Evolutionary conservation across 2,888 invertebrate species (phyloP).

Genomic region (Standfussiana lucernea): DNA sequence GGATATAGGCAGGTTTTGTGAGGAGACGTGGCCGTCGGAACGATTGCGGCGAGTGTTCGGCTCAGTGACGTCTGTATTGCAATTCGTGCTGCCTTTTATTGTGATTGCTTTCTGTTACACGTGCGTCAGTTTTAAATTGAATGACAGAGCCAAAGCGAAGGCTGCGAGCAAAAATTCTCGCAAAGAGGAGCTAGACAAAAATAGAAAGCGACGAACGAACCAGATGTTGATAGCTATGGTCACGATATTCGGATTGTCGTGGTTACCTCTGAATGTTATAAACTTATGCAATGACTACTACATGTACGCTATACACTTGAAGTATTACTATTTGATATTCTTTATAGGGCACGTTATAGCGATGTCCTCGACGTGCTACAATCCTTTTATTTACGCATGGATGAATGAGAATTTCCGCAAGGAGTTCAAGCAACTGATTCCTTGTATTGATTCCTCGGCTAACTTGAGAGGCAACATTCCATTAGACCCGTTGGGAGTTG

Average conservation of each 20-base stretch:
- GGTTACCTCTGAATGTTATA: conserved; percentile 97
- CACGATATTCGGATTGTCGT: conserved; percentile 98
- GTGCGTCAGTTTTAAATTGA: conserved; percentile 96
- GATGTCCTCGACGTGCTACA: conserved; percentile 99
- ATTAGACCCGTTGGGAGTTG: conserved; percentile 89
- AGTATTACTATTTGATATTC: conserved; percentile 96
- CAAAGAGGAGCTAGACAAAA: conserved; percentile 97
- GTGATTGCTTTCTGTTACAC: conserved; percentile 98
- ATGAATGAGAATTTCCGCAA: conserved; percentile 98
- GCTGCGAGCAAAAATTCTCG: conserved; percentile 96
- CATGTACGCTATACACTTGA: conserved; percentile 93
- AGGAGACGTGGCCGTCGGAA: conserved; percentile 97
- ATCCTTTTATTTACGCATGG: conserved; percentile 99
- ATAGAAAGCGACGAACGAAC: conserved; percentile 97
- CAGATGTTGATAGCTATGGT: conserved; percentile 99
- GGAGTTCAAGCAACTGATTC: conserved; percentile 95
- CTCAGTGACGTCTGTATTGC: conserved; percentile 96
- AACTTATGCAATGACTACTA: conserved; percentile 97
- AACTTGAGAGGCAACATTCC: conserved; percentile 84
- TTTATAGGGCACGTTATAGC: conserved; percentile 97
- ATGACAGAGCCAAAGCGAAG: conserved; percentile 95
- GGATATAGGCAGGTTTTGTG: conserved; percentile 92
- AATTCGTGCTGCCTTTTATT: conserved; percentile 98
- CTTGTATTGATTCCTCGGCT: conserved; percentile 91
- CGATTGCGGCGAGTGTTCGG: conserved; percentile 95